Base-by-base conservation (phyloP, 2,888 invertebrate genomes). In the Agrypnus murinus region DNA sequence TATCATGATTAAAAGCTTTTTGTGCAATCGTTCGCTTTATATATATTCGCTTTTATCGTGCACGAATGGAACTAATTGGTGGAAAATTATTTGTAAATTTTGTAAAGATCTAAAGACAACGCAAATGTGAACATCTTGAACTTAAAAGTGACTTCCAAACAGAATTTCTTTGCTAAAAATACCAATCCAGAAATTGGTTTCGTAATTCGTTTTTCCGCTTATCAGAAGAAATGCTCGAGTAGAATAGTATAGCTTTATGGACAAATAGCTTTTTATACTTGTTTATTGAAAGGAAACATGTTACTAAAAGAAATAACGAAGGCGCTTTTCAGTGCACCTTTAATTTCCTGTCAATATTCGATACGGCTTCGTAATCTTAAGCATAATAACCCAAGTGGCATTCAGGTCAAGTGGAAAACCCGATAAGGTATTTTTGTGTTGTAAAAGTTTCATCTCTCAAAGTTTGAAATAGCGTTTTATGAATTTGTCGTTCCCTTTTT, bases 261-360 rank as follows among this genome's bases (percentile, higher is more conserved):
- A 25, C 25, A 25, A 25, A 25, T 25, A 25, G 5, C 3, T 25
- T 25, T 25, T 25, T 25, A 25, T 25, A 25, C 25, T 5, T 25
- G 25, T 25, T n/a, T 25, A 25, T 25, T 5, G 25, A 25, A 25
- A 5, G 25, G 5, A 25, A 25, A 25, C 2, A 25, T 25, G 25
- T 25, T 25, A 25, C 25, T 2, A 34, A 34, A 10, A 12, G 53
- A 32, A 31, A 53, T 53, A n/a, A 32, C n/a, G n/a, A 25, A 25
- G 32, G 31, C 36, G 15, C 55, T 32, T 55, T 55, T 15, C 36
- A 19, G 36, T 36, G 55, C 55, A 55, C 55, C 55, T 55, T 50
- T 55, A 55, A 55, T 55, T 55, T 55, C 55, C 55, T 55, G 55
- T n/a, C 55, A 55, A 55, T 55, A 55, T 36, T 55, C 55, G 36